Evolutionary conservation across 2,113 vertebrate genomes (phyloP), one percentile per base, ranked within the genome.

Genomic region (Cranoglanis bouderius): DNA sequence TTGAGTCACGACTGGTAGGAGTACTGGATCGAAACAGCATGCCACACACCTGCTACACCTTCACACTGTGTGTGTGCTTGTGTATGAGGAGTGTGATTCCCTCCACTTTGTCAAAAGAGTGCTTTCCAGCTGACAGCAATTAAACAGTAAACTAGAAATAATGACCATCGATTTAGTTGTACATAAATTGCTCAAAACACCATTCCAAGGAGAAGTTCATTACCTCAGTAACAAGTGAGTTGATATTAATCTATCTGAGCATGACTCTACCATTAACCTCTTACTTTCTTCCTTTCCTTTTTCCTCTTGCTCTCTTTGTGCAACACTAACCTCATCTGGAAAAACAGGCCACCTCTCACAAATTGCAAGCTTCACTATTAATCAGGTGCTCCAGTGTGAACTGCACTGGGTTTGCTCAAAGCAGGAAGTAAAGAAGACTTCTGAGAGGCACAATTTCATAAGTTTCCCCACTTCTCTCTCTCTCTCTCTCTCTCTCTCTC

Each of bases 121-220:
- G 93, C 89, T 91, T 93, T 94, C 93, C 93, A 95, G 93, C 92
- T 94, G 93, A 95, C 90, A 91, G 91, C 91, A 95, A 95, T 95
- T 94, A 95, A 95, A 94, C 93, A 88, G 94, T 94, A 95, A 94
- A 96, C 93, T 95, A 94, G 93, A 95, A 95, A 95, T 95, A 94
- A 94, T 96, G 94, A 93, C 90, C 91, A 85, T 87, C 92, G 91
- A 94, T 95, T 95, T 93, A 93, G 92, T 92, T 92, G 92, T 93
- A 91, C 93, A 93, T 93, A 93, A 95, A 94, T 93, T 94, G 92
- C 91, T 92, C 18, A 2, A 90, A 93, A 93, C 92, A 91, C 78
- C 93, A 93, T 94, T 95, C 93, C 92, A 93, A 91, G 91, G 93
- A 94, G 90, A 92, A 92, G 91, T 77, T 38, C 89, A 86, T 95